Base-by-base conservation (phyloP, 2,888 invertebrate species). In the Tupiocoris notatus region DNA sequence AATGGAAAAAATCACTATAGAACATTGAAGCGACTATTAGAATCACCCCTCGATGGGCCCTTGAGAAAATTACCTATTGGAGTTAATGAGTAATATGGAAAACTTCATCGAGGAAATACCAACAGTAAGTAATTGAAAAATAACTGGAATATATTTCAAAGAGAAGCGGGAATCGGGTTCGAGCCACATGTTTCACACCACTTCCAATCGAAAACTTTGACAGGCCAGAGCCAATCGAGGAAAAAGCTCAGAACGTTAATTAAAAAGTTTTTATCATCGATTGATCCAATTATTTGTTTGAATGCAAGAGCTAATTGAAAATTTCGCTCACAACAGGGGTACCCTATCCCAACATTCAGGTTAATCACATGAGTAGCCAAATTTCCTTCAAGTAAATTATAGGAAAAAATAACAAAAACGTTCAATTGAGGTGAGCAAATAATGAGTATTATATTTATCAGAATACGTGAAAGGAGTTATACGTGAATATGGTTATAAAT, bases 311-410 rank as follows among this genome's bases (percentile, higher is more conserved):
- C 16, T 24, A 39, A 21, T 21, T 18, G 56, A 65, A n/a, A 66
- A 66, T 63, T 78, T 64, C 75, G 78, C 79, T 79, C 80, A 82
- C 82, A 82, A 82, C 84, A 92, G 92, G 93, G 93, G 93, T 93
- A 94, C 94, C 94, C 94, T 94, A 94, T 94, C 94, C 94, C 94
- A 94, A 94, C 94, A 94, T 94, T 94, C 94, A 95, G 94, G 94
- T 93, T 81, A 81, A 75, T 64, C 65, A 66, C 21, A 57, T 20
- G 39, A n/a, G 58, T 57, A 75, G 59, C 57, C 65, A 64, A 75
- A 57, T 75, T 75, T 66, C 65, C 64, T 25, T 73, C n/a, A n/a
- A n/a, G n/a, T n/a, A n/a, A n/a, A n/a, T n/a, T n/a, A n/a, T n/a
- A n/a, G n/a, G n/a, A n/a, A n/a, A n/a, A n/a, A n/a, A n/a, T n/a